Base-by-base conservation (phyloP, 1,140 invertebrate species). In the Temnothorax curvispinosus region DNA sequence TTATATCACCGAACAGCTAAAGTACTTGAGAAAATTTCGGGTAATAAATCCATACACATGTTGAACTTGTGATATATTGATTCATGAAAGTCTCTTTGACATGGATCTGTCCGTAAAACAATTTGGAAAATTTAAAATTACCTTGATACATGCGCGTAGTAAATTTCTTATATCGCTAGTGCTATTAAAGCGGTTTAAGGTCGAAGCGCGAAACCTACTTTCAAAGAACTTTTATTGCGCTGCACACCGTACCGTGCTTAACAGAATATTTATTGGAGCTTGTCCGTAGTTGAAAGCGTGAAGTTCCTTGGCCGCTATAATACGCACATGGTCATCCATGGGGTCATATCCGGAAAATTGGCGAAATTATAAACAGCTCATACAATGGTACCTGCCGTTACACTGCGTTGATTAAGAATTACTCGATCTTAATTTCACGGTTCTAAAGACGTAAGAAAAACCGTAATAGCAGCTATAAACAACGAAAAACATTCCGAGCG, bases 201-300 rank as follows among this genome's bases (percentile, higher is more conserved):
- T 74, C 38, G 41, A 82, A 58, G 21, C 47, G 64, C 21, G 38
- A 74, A 54, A 74, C 41, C 67, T 74, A 82, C 41, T 82, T 82
- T 82, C 41, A 11, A 71, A 21, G 35, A 58, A 84, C 38, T 75
- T 74, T 11, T 60, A 84, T 74, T 60, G 32, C 41, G 15, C 1
- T 54, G 27, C 32, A 74, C 80, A 74, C 13, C 13, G n/a, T 32
- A 71, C 21, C 52, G 52, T 44, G 18, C 69, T 84, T 84, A 50
- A 84, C 54, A 71, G n/a, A n/a, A 50, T 84, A 75, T 84, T 84
- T 82, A 82, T 82, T 84, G 27, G 80, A 84, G 80, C 80, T 84
- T 75, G 69, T 75, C 69, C 32, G 50, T 71, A 35, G 80, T 84
- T n/a, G 80, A 84, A 84, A 84, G 80, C 69, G 54, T 60, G 65